Conservation (phyloP, 2,797 vertebrate species). For the Fringilla coelebs region DNA sequence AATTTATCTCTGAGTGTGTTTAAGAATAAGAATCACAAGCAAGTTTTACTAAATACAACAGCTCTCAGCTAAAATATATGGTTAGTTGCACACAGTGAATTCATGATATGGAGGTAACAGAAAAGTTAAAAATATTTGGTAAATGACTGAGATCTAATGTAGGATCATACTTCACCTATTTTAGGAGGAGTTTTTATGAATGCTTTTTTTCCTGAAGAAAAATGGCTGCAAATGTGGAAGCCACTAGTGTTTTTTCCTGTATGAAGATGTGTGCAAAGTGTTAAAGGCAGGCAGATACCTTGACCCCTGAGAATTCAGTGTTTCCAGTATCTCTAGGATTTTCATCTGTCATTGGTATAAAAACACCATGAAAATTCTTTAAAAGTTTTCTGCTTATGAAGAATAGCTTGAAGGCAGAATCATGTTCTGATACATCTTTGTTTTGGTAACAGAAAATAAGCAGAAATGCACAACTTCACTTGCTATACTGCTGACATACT, state of each 20-base stretch:
- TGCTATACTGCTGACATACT: not conserved
- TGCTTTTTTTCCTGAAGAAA: not conserved
- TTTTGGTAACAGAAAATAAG: not conserved
- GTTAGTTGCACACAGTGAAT: not conserved
- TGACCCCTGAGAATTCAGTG: not conserved
- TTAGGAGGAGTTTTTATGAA: not conserved
- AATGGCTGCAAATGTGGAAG: not conserved
- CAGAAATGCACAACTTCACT: not conserved
- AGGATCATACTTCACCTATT: not conserved
- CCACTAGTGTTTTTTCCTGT: not conserved
- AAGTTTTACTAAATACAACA: slow-evolving; percentile 27
- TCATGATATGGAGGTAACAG: not conserved
- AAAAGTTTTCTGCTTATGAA: not conserved
- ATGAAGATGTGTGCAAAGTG: not conserved
- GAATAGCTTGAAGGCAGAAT: not conserved
- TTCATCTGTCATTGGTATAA: fast-evolving
- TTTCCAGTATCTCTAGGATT: not conserved
- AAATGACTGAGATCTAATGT: not conserved
- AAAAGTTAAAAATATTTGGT: not conserved
- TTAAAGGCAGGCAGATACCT: not conserved
- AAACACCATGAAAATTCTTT: not conserved
- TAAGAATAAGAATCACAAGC: slow-evolving; percentile 2
- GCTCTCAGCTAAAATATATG: not conserved
- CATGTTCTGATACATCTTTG: not conserved
- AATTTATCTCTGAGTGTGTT: slow-evolving; percentile 17